A percentile compares a stretch with the other conserved stretches of the same genome.
Conservation (phyloP, 2,888 invertebrate genomes). For the Taphrorychus bicolor region DNA sequence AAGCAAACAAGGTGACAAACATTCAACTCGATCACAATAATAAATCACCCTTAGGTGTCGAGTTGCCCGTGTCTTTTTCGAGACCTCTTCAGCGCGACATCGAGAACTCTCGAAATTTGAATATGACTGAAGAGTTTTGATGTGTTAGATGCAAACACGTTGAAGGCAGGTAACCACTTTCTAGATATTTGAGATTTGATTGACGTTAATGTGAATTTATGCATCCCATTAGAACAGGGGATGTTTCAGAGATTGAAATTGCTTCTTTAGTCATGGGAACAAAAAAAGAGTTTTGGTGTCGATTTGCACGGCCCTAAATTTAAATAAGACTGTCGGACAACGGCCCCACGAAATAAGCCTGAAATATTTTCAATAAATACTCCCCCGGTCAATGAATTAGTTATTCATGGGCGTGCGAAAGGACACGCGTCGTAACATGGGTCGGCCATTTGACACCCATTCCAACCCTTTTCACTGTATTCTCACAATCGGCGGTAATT, state of each 20-base stretch:
- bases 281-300: constrained; percentile 10
- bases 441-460: not conserved
- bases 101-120: constrained; percentile 48
- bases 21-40: constrained; percentile 22
- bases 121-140: constrained; percentile 43
- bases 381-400: constrained; percentile 34
- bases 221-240: too few species aligned
- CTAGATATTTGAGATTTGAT: constrained; percentile 6
- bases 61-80: constrained; percentile 36
- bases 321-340: constrained; percentile 6
- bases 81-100: constrained; percentile 43
- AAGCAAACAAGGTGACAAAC: constrained; percentile 34
- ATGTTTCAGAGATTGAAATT: too few species aligned
- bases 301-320: constrained; percentile 29
- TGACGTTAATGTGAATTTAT: constrained; percentile 16
- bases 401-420: constrained; percentile 36
- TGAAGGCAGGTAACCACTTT: constrained; percentile 25
- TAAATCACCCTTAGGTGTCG: constrained; percentile 39
- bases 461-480: constrained; percentile 1
- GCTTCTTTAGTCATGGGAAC: constrained; percentile 25
- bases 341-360: constrained; percentile 20
- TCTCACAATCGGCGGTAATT: not conserved
- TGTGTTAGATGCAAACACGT: constrained; percentile 47
- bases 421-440: not conserved
- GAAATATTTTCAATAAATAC: constrained; percentile 28